phyloP scores from a whole-genome alignment of 2,888 invertebrate genomes.

The Griposia aprilina region DNA sequence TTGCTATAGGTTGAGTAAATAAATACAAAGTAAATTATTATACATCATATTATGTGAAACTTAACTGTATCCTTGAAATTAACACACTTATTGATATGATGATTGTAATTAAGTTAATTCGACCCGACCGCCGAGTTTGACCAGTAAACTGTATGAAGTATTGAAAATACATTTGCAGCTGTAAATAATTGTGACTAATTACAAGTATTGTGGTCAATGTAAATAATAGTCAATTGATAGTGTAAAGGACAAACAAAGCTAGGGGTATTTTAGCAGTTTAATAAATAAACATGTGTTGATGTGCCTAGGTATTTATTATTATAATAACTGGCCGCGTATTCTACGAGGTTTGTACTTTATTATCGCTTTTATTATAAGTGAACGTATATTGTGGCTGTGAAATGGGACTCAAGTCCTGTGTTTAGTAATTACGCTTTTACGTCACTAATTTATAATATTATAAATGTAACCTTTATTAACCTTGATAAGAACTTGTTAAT shows the following conservation, averaged over 20 bases:
- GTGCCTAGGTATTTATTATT: slow-evolving; percentile 79
- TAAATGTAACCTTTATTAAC: slow-evolving; percentile 70
- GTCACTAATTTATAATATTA: slow-evolving; percentile 86
- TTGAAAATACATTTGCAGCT: slow-evolving; percentile 65
- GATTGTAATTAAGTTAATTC: slow-evolving; percentile 19
- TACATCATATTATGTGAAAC: slow-evolving; percentile 1
- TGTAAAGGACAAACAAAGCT: slow-evolving; percentile 80
- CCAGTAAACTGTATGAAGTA: slow-evolving; percentile 46
- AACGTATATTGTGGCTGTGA: slow-evolving; percentile 89
- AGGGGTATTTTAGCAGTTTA: slow-evolving; percentile 71
- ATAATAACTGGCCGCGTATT: slow-evolving; percentile 78
- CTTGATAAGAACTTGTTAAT: slow-evolving; percentile 64
- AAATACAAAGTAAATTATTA: slow-evolving; percentile 9
- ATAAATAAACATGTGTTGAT: slow-evolving; percentile 74
- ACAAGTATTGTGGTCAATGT: slow-evolving; percentile 77
- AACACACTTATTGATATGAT: slow-evolving; percentile 31
- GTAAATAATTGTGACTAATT: slow-evolving; percentile 76
- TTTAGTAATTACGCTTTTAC: slow-evolving; percentile 87
- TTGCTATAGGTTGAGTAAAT: not conserved
- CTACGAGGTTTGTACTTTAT: slow-evolving; percentile 84
- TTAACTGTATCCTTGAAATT: slow-evolving; percentile 27
- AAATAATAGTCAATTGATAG: slow-evolving; percentile 86
- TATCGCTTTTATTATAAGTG: slow-evolving; percentile 86
- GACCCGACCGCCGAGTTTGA: not conserved
- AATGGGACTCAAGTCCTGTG: slow-evolving; percentile 82